Percentiles rank a stretch among this genome's conserved stretches.
Conservation (phyloP, 2,797 vertebrate genomes). For the Sebastes ruberrimus region DNA sequence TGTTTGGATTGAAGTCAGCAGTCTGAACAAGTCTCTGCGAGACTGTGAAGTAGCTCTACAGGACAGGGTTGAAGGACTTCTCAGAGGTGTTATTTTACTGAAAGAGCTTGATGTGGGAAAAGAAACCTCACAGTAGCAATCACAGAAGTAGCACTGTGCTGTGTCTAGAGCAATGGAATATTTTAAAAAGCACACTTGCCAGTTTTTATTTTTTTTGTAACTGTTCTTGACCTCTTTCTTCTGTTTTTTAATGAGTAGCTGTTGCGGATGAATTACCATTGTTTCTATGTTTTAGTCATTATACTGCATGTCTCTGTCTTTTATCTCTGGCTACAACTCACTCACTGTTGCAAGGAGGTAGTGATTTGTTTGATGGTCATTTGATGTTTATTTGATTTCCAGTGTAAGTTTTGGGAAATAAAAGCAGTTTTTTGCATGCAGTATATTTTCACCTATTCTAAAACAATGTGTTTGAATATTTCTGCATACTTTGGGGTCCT, state of each 20-base stretch:
- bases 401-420: too few species aligned
- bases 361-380: not conserved
- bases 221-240: constrained; percentile 4
- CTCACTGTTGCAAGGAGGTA: not conserved
- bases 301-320: not conserved
- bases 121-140: constrained; percentile 6
- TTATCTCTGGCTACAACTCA: not conserved
- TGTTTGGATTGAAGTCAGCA: constrained; percentile 47
- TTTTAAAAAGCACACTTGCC: constrained; percentile 26
- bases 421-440: too few species aligned
- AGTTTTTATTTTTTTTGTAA: constrained; percentile 1
- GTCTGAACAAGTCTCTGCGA: constrained; percentile 35
- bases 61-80: constrained; percentile 40
- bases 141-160: constrained; percentile 9
- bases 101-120: constrained; percentile 24
- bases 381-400: not conserved
- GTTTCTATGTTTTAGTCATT: not conserved
- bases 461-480: too few species aligned
- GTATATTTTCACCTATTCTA: too few species aligned
- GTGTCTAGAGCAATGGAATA: constrained; percentile 40
- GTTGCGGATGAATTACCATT: not conserved
- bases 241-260: not conserved
- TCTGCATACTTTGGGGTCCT: too few species aligned
- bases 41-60: constrained; percentile 22
- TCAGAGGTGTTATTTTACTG: constrained; percentile 46